A percentile compares a stretch with the other conserved stretches of the same genome.
Evolutionary conservation across 2,797 vertebrate species (phyloP).

Genomic region (Enteromius mattozi): DNA sequence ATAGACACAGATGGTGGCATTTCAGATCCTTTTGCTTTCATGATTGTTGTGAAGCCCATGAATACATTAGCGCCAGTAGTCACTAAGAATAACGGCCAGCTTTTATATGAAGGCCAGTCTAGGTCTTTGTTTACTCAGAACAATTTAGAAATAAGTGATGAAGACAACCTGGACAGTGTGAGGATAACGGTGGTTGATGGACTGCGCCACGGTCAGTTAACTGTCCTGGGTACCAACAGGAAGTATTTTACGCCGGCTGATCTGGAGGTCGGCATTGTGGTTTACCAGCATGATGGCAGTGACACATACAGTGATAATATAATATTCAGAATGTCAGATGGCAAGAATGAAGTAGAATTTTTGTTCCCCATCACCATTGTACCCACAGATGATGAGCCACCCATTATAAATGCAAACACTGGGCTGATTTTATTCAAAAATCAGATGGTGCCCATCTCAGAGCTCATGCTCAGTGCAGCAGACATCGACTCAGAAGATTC

Average conservation of each 20-base stretch:
- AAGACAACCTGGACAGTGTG: constrained; percentile 88
- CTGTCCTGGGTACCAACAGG: constrained; percentile 76
- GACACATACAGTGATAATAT: constrained; percentile 95
- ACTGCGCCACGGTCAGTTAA: constrained; percentile 86
- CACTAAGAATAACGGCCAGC: constrained; percentile 89
- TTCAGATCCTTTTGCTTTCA: constrained; percentile 92
- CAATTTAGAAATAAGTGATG: constrained; percentile 90
- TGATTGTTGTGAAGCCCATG: constrained; percentile 96
- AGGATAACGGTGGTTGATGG: constrained; percentile 86
- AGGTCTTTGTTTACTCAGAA: constrained; percentile 84
- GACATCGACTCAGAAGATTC: constrained; percentile 95
- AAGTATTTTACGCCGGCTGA: constrained; percentile 87
- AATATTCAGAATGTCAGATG: constrained; percentile 90
- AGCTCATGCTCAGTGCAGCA: constrained; percentile 86
- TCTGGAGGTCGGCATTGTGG: constrained; percentile 80
- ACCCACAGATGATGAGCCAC: constrained; percentile 92
- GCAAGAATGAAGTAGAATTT: constrained; percentile 89
- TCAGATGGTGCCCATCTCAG: constrained; percentile 83
- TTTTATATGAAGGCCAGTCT: constrained; percentile 95
- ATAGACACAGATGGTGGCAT: constrained; percentile 89
- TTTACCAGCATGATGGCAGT: constrained; percentile 91
- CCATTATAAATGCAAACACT: constrained; percentile 90
- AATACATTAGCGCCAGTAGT: constrained; percentile 91
- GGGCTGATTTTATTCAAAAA: constrained; percentile 90
- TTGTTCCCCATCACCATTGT: constrained; percentile 94